phyloP scores from a whole-genome alignment of 2,797 vertebrate species.

The Hypotaenidia philippensis region DNA sequence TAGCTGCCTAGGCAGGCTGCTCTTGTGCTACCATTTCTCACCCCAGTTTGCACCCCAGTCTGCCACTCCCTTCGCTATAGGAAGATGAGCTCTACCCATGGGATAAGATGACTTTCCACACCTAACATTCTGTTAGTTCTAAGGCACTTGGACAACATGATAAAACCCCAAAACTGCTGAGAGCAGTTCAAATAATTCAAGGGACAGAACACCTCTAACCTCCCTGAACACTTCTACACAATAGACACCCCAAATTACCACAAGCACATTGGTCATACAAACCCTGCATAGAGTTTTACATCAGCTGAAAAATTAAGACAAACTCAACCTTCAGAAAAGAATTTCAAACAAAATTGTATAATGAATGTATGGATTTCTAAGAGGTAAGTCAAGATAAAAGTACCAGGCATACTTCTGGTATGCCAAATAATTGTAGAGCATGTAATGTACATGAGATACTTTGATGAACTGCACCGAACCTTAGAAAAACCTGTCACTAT shows the following conservation, averaged over 20 bases:
- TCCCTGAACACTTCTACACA: neutral
- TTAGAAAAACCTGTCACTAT: neutral
- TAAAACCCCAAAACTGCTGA: neutral
- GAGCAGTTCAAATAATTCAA: neutral
- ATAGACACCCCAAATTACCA: neutral
- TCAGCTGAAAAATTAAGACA: neutral
- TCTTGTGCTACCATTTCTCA: neutral
- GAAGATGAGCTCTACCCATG: neutral
- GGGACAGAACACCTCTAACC: neutral
- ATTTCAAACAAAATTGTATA: neutral
- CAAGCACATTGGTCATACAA: accelerated
- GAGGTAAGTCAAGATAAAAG: neutral
- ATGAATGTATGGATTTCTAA: neutral
- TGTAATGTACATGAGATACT: neutral
- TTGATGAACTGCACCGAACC: neutral
- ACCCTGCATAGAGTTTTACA: neutral
- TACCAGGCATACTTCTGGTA: neutral
- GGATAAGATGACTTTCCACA: neutral
- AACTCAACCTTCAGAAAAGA: neutral
- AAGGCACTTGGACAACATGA: neutral
- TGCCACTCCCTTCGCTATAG: neutral
- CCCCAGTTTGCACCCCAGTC: neutral
- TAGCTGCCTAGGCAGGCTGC: neutral
- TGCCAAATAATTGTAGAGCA: accelerated
- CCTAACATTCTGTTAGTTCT: neutral